A percentile compares a stretch with the other conserved stretches of the same genome.
phyloP scores from a whole-genome alignment of 2,113 vertebrate species.

The Ovis aries region DNA sequence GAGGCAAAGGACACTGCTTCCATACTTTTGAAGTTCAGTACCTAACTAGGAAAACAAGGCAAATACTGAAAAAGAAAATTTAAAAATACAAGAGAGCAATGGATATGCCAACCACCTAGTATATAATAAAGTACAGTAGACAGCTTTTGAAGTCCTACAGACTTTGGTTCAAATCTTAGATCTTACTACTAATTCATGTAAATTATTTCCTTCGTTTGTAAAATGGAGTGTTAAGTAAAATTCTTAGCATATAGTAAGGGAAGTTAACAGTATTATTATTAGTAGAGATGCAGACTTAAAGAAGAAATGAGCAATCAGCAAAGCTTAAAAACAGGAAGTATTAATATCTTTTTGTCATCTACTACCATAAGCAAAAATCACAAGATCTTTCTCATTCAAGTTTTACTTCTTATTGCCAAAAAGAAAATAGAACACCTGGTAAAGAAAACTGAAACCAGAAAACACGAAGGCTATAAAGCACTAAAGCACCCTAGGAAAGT shows the following conservation, averaged over 20 bases:
- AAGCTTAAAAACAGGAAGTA: neutral
- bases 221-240: neutral
- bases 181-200: neutral
- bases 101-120: neutral
- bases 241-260: neutral
- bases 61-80: neutral
- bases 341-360: neutral
- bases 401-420: neutral
- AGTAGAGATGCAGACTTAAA: neutral
- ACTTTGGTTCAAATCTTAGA: neutral
- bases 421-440: neutral
- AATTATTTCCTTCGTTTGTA: constrained; percentile 16
- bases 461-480: neutral
- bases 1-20: neutral
- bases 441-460: constrained; percentile 22
- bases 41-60: neutral
- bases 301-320: neutral
- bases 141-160: neutral
- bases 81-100: neutral
- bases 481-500: neutral
- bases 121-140: neutral
- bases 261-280: neutral
- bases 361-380: constrained; percentile 22
- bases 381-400: neutral
- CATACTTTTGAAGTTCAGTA: neutral